Evolutionary conservation across 1,140 invertebrate species (phyloP).

Genomic region (Rhagoletis zephyria): DNA sequence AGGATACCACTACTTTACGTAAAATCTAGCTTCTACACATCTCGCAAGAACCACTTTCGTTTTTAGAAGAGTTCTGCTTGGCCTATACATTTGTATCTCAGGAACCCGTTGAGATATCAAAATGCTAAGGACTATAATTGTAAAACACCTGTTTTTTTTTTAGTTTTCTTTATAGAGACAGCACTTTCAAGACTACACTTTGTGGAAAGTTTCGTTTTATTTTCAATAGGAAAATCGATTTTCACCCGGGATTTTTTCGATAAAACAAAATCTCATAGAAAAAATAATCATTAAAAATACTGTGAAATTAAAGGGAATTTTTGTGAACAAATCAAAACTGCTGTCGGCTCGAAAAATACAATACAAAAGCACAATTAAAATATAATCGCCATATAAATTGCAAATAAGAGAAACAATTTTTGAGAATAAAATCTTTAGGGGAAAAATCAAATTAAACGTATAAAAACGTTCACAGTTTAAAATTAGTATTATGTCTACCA

Average conservation of each 20-base stretch:
- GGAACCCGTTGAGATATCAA: no score
- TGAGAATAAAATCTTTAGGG: not conserved
- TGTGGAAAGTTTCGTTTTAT: not conserved
- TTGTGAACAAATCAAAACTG: not conserved
- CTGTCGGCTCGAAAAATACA: not conserved
- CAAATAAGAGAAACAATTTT: not conserved
- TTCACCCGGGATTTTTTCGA: not conserved
- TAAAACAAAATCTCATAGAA: not conserved
- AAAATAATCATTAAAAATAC: slow-evolving; percentile 16
- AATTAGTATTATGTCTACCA: not conserved
- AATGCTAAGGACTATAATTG: no score
- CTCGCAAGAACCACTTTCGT: no score
- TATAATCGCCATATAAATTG: no score
- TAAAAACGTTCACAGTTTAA: not conserved
- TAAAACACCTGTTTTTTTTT: no score
- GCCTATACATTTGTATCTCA: no score
- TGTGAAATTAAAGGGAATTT: not conserved
- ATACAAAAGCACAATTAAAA: not conserved
- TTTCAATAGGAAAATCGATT: not conserved
- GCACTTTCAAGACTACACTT: not conserved
- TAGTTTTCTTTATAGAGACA: no score
- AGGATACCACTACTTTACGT: no score
- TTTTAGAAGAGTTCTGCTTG: no score
- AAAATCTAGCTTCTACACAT: no score
- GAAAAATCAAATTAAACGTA: not conserved